A percentile compares a stretch with the other conserved stretches of the same genome.
Evolutionary conservation across 2,113 vertebrate species (phyloP).

Genomic region (Brienomyrus longianalis): DNA sequence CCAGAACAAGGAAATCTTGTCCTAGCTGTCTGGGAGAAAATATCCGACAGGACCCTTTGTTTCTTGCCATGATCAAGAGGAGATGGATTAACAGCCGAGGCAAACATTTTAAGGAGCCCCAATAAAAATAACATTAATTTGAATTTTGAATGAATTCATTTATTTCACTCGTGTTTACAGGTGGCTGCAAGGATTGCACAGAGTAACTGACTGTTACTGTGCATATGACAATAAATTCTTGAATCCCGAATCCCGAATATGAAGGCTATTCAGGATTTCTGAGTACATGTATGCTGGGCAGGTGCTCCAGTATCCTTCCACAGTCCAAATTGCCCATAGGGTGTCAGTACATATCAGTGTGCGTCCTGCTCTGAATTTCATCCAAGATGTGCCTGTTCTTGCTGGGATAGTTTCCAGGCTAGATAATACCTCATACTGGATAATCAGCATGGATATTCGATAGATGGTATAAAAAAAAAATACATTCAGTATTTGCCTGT

Average conservation of each 20-base stretch:
- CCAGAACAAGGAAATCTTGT: background rate
- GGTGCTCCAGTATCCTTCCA: background rate
- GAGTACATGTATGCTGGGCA: background rate
- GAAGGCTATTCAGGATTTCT: background rate
- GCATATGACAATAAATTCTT: background rate
- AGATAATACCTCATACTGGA: background rate
- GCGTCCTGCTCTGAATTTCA: background rate
- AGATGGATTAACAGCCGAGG: background rate
- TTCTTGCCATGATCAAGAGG: background rate
- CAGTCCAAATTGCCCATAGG: background rate
- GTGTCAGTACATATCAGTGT: background rate
- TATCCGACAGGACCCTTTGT: background rate
- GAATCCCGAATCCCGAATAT: background rate
- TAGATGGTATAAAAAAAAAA: background rate
- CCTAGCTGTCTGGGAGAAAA: slow-evolving; percentile 8
- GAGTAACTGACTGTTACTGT: background rate
- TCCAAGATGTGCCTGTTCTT: background rate
- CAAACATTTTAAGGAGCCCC: background rate
- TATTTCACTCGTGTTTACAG: background rate
- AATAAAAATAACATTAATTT: background rate
- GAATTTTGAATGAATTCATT: background rate
- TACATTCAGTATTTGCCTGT: background rate
- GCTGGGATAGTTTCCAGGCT: background rate
- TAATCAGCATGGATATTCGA: background rate
- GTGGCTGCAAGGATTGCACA: background rate